Percentiles rank a stretch among this genome's conserved stretches.
These are phyloP conservation scores for Rana temporaria DNA, from an alignment of 2,113 vertebrate genomes.

Conservation along the genomic window DNA sequence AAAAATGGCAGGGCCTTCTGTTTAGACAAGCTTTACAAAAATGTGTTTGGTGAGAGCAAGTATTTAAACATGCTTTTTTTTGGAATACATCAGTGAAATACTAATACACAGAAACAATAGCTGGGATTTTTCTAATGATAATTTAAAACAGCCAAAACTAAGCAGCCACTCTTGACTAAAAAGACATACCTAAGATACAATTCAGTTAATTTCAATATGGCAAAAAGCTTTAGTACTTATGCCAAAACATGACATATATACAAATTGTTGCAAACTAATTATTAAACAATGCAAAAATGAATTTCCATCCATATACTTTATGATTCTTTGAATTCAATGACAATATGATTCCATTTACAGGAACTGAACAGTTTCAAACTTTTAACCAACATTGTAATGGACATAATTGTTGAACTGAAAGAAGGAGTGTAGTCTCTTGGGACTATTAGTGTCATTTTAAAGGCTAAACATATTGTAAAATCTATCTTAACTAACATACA, in stretches of 20 bases:
- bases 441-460: slow-evolving; percentile 87
- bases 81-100: too few species aligned
- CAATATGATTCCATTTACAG: slow-evolving; percentile 66
- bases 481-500: slow-evolving; percentile 81
- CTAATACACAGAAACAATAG: too few species aligned
- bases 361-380: slow-evolving; percentile 83
- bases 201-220: too few species aligned
- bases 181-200: too few species aligned
- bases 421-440: slow-evolving; percentile 76
- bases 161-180: too few species aligned
- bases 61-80: too few species aligned
- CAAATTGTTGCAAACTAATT: not conserved
- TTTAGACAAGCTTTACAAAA: too few species aligned
- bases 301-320: not conserved
- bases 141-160: too few species aligned
- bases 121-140: too few species aligned
- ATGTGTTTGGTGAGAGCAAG: too few species aligned
- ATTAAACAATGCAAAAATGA: not conserved
- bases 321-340: slow-evolving; percentile 14
- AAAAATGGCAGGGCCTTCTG: too few species aligned
- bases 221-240: too few species aligned
- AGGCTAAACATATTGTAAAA: slow-evolving; percentile 84
- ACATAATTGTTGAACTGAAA: slow-evolving; percentile 81
- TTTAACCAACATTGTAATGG: slow-evolving; percentile 80
- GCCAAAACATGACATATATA: not conserved